These are phyloP conservation scores for Caenorhabditis sp. DNA, from an alignment of 2,888 invertebrate genomes.

Conservation along the genomic window DNA sequence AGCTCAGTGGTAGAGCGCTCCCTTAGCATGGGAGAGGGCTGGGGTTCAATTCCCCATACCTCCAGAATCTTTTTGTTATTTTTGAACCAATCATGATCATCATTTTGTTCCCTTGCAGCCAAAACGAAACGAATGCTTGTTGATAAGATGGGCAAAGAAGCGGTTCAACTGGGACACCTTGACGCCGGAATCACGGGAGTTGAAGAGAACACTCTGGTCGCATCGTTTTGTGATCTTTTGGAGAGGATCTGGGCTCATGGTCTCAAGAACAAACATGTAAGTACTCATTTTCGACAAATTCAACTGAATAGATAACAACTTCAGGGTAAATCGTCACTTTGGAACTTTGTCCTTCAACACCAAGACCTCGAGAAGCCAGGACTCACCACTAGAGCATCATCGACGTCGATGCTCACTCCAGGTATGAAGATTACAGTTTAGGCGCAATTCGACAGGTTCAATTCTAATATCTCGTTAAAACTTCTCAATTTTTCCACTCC, in stretches of 20 bases:
- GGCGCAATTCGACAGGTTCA: background rate
- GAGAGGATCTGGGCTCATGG: conserved; percentile 99
- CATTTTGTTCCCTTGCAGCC: conserved; percentile 72
- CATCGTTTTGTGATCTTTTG: conserved; percentile 96
- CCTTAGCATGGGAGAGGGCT: conserved; percentile 79
- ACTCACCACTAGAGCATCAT: conserved; percentile 66
- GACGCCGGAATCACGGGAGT: conserved; percentile 88
- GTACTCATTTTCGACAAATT: background rate
- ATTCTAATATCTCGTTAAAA: conserved; percentile 24
- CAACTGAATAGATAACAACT: conserved; percentile 17
- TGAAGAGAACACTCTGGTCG: conserved; percentile 96
- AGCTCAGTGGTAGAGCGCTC: conserved; percentile 80
- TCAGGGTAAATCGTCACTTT: conserved; percentile 95
- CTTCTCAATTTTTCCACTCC: conserved; percentile 5
- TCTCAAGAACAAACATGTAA: conserved; percentile 92
- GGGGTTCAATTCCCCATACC: conserved; percentile 77
- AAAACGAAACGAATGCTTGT: conserved; percentile 97
- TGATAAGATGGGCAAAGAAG: conserved; percentile 98
- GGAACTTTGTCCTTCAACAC: conserved; percentile 95
- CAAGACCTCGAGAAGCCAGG: conserved; percentile 87
- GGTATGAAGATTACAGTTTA: conserved; percentile 84
- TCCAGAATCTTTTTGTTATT: conserved; percentile 60
- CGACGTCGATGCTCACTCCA: conserved; percentile 83
- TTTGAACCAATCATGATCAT: background rate
- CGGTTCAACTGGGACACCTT: conserved; percentile 93